These are phyloP conservation scores for Uria lomvia DNA, from an alignment of 2,113 vertebrate genomes.

Conservation along the genomic window DNA sequence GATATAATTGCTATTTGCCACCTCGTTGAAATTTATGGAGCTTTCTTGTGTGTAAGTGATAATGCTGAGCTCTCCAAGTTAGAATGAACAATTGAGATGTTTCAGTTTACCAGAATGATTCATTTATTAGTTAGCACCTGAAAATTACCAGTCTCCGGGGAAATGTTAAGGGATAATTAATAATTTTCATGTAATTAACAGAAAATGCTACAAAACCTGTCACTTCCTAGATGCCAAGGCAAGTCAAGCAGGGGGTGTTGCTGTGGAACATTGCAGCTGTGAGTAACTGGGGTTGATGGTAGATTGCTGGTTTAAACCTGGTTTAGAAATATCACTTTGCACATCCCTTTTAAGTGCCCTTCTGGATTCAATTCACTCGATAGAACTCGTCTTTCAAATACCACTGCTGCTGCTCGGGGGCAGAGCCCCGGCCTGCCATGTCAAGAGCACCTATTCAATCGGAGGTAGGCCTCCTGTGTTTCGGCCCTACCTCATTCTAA, in stretches of 20 bases:
- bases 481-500: background rate
- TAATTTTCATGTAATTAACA: background rate
- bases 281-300: background rate
- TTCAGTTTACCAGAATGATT: background rate
- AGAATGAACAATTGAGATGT: background rate
- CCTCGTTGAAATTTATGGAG: background rate
- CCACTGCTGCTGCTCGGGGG: background rate
- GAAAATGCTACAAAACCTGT: background rate
- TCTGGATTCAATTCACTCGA: background rate
- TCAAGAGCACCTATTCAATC: background rate
- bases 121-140: background rate
- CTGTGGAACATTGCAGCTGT: background rate
- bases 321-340: background rate
- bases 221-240: background rate
- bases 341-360: background rate
- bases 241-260: background rate
- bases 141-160: background rate
- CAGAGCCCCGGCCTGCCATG: background rate
- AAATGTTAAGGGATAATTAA: background rate
- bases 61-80: background rate
- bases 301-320: background rate
- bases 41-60: background rate
- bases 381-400: background rate
- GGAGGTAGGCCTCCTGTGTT: accelerated
- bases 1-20: background rate